Percentiles rank a stretch among this genome's conserved stretches.
phyloP scores from a whole-genome alignment of 1,140 invertebrate species.

The Caligus rogercresseyi region DNA sequence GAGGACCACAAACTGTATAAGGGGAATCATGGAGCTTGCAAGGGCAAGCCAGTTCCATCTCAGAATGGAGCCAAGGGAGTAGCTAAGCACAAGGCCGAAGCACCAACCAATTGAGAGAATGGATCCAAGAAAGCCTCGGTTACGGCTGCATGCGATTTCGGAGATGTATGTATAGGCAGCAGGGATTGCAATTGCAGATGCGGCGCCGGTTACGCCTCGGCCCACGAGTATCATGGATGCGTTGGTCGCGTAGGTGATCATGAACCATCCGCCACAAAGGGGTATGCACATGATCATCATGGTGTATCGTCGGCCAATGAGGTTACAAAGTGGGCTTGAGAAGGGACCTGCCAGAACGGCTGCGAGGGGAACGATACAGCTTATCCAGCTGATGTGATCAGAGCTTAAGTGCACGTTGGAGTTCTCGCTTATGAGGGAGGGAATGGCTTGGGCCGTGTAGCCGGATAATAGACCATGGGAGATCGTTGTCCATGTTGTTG shows the following conservation, averaged over 20 bases:
- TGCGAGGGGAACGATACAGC: neutral
- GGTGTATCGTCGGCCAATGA: neutral
- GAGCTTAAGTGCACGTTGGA: neutral
- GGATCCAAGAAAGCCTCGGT: neutral
- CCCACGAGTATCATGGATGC: neutral
- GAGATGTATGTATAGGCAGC: neutral
- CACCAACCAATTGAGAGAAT: neutral
- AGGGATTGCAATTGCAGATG: conserved; percentile 1
- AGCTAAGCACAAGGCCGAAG: conserved; percentile 7
- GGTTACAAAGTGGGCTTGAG: neutral
- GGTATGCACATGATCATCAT: conserved; percentile 3
- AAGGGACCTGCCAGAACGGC: neutral
- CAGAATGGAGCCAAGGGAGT: neutral
- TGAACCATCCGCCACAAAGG: neutral
- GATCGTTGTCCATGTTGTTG: neutral
- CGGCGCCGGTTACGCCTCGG: neutral
- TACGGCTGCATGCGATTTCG: neutral
- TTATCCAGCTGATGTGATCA: neutral
- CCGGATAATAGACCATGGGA: neutral
- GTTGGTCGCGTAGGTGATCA: neutral
- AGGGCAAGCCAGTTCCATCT: conserved; percentile 2
- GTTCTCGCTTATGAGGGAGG: neutral
- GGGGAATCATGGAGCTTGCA: neutral
- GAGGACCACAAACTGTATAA: neutral
- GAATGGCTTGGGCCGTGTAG: neutral